Conservation (phyloP, 2,113 vertebrate genomes). For the Cichladusa arquata region DNA sequence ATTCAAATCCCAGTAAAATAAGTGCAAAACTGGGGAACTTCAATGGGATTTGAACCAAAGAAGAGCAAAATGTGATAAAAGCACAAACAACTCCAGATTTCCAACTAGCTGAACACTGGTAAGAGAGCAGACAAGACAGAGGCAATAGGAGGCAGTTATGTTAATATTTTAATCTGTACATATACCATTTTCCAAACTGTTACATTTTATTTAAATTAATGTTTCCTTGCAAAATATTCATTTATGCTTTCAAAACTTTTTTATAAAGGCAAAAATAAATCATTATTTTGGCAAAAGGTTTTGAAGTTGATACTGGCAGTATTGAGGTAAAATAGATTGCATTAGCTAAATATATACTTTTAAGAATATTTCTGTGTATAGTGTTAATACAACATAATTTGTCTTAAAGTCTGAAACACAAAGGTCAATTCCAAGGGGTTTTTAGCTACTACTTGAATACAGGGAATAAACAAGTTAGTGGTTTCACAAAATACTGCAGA, state of each 20-base stretch:
- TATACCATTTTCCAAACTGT: conserved; percentile 72
- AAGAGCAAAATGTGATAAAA: neutral
- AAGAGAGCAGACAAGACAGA: neutral
- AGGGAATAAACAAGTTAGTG: conserved; percentile 7
- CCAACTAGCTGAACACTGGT: neutral
- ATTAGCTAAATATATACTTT: conserved; percentile 75
- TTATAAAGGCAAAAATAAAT: conserved; percentile 92
- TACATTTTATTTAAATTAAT: conserved; percentile 86
- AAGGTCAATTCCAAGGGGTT: conserved; percentile 12
- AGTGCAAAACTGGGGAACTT: neutral
- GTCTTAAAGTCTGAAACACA: conserved; percentile 54
- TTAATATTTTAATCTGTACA: conserved; percentile 91
- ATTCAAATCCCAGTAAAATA: neutral
- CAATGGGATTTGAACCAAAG: neutral
- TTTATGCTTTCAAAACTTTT: conserved; percentile 74
- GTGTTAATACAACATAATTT: conserved; percentile 65
- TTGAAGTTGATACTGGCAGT: conserved; percentile 86
- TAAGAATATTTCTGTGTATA: conserved; percentile 56
- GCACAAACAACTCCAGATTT: neutral
- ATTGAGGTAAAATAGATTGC: conserved; percentile 82
- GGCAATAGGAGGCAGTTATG: conserved; percentile 46
- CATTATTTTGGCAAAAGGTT: conserved; percentile 89
- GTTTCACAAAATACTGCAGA: conserved; percentile 58
- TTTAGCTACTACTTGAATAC: conserved; percentile 11
- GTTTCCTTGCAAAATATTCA: conserved; percentile 83